A percentile compares a stretch with the other conserved stretches of the same genome.
phyloP scores from a whole-genome alignment of 1,140 invertebrate genomes.

The Trypoxylus dichotomus region DNA sequence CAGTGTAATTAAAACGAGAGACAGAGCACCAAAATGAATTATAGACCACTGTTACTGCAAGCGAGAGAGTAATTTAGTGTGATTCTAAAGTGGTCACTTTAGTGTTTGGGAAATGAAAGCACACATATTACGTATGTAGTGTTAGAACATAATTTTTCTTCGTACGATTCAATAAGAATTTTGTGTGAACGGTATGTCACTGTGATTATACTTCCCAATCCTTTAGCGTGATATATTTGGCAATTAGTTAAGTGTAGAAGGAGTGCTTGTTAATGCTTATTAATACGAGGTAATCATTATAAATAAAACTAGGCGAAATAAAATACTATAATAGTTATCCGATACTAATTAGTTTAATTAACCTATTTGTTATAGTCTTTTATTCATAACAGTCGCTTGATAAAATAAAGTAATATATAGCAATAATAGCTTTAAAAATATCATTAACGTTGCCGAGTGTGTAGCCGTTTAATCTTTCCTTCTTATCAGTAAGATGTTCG shows the following conservation, averaged over 20 bases:
- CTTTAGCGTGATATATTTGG: background rate
- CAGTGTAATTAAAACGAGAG: slow-evolving; percentile 1
- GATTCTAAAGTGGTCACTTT: background rate
- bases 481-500: too few species aligned
- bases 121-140: background rate
- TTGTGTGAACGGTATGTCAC: background rate
- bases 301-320: too few species aligned
- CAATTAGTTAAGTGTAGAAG: background rate
- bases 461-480: too few species aligned
- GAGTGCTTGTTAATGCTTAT: background rate
- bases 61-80: background rate
- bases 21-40: background rate
- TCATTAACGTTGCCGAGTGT: too few species aligned
- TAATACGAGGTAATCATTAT: too few species aligned
- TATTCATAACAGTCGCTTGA: too few species aligned
- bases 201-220: background rate
- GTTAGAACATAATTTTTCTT: background rate
- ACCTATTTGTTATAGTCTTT: too few species aligned
- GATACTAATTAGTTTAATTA: too few species aligned
- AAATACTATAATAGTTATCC: too few species aligned
- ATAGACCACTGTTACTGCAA: background rate
- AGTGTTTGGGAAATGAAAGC: background rate
- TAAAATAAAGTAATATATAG: too few species aligned
- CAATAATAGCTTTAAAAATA: too few species aligned
- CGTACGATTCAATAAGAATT: background rate